Conservation (phyloP, 2,888 invertebrate species). For the Lucinisca nassula region DNA sequence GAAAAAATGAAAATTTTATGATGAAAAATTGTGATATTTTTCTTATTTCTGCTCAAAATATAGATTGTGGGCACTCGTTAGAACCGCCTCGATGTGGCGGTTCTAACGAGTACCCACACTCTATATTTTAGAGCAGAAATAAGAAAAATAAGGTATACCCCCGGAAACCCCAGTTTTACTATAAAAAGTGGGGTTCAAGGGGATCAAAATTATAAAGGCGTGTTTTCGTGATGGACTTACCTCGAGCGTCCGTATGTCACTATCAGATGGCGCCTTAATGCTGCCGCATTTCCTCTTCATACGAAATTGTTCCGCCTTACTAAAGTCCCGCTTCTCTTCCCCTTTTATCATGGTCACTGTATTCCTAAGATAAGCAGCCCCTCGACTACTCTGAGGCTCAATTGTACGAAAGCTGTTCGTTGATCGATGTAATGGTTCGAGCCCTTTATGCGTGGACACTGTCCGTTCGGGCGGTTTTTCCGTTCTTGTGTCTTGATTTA, state of each 20-base stretch:
- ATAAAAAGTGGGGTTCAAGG: too few species aligned
- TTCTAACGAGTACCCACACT: too few species aligned
- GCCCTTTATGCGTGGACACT: background rate
- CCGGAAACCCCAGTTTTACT: too few species aligned
- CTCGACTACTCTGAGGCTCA: slow-evolving; percentile 65
- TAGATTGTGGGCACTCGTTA: too few species aligned
- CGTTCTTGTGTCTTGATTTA: background rate
- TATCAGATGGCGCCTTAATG: slow-evolving; percentile 73
- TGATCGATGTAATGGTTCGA: background rate
- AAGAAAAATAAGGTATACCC: too few species aligned
- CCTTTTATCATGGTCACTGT: slow-evolving; percentile 62
- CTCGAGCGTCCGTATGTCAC: slow-evolving; percentile 77
- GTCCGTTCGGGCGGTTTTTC: background rate
- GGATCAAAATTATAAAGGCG: too few species aligned
- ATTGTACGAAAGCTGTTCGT: slow-evolving; percentile 23
- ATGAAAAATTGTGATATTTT: too few species aligned
- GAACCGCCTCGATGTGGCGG: too few species aligned
- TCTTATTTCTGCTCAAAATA: too few species aligned
- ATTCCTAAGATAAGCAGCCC: slow-evolving; percentile 69
- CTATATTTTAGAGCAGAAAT: too few species aligned
- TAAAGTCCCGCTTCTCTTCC: slow-evolving; percentile 72
- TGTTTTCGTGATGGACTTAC: too few species aligned
- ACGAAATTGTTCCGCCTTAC: slow-evolving; percentile 71
- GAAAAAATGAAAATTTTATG: too few species aligned
- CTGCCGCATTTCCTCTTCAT: slow-evolving; percentile 76